These are phyloP conservation scores for Gibbula magus DNA, from an alignment of 2,888 invertebrate species.

Conservation along the genomic window DNA sequence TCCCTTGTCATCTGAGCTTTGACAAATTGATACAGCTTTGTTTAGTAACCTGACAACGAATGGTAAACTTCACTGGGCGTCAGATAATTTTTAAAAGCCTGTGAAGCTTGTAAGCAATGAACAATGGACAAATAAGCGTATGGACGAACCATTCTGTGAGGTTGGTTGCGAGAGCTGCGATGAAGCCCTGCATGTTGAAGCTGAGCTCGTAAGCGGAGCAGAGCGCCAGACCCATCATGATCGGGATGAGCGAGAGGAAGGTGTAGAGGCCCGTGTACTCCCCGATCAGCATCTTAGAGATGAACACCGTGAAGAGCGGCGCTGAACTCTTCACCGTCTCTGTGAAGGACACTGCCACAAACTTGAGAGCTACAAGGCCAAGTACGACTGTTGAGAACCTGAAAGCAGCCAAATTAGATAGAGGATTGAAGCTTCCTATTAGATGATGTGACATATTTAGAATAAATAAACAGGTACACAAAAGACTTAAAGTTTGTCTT, in stretches of 20 bases:
- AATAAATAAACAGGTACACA: no score
- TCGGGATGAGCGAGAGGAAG: conserved; percentile 84
- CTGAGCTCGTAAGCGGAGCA: conserved; percentile 87
- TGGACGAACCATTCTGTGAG: conserved; percentile 82
- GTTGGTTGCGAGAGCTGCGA: conserved; percentile 86
- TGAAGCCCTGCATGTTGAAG: conserved; percentile 84
- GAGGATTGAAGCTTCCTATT: no score
- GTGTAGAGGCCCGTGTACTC: conserved; percentile 77
- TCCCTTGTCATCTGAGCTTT: no score
- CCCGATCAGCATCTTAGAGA: conserved; percentile 79
- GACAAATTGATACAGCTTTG: no score
- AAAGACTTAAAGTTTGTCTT: no score
- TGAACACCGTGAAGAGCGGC: conserved; percentile 86
- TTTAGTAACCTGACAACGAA: no score
- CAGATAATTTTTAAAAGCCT: no score
- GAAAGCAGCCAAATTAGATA: conserved; percentile 59
- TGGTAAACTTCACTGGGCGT: no score
- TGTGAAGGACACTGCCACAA: conserved; percentile 87
- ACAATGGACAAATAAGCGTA: background rate
- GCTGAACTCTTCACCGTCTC: conserved; percentile 89
- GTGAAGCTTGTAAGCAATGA: no score
- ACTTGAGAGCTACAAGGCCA: conserved; percentile 85
- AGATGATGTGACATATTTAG: no score
- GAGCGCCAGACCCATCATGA: conserved; percentile 85
- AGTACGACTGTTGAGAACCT: conserved; percentile 85